A percentile compares a stretch with the other conserved stretches of the same genome.
phyloP scores from a whole-genome alignment of 2,113 vertebrate genomes.

The Salvator merianae region DNA sequence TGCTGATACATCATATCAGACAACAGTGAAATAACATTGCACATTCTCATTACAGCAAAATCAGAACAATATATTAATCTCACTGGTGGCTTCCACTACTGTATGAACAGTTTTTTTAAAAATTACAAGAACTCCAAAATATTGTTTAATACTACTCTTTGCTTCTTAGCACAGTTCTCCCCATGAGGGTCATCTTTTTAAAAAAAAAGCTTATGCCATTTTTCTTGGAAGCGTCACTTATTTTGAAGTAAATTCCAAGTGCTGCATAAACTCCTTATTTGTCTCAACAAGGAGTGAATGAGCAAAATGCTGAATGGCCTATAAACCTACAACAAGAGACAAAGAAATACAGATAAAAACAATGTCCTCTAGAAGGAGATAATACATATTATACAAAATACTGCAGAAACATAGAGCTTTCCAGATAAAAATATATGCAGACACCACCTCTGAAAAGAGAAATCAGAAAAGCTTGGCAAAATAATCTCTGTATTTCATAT shows the following conservation, averaged over 20 bases:
- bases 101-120: constrained; percentile 53
- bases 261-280: constrained; percentile 5
- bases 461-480: constrained; percentile 33
- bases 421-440: background rate
- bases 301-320: background rate
- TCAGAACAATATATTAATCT: constrained; percentile 65
- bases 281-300: background rate
- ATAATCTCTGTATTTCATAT: constrained; percentile 21
- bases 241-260: background rate
- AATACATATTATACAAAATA: constrained; percentile 14
- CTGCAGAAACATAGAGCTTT: constrained; percentile 6
- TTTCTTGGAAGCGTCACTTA: constrained; percentile 22
- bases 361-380: constrained; percentile 10
- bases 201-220: constrained; percentile 24
- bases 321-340: constrained; percentile 34
- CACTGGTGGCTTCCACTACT: constrained; percentile 58
- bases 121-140: constrained; percentile 44
- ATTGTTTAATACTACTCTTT: constrained; percentile 42
- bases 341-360: constrained; percentile 35
- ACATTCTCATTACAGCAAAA: constrained; percentile 65
- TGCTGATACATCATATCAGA: constrained; percentile 58
- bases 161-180: constrained; percentile 41
- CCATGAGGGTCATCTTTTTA: constrained; percentile 18
- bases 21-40: constrained; percentile 48
- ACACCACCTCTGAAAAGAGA: constrained; percentile 23